A percentile compares a stretch with the other conserved stretches of the same genome.
Evolutionary conservation across 2,888 invertebrate species (phyloP).

Genomic region (Erynnis tages): DNA sequence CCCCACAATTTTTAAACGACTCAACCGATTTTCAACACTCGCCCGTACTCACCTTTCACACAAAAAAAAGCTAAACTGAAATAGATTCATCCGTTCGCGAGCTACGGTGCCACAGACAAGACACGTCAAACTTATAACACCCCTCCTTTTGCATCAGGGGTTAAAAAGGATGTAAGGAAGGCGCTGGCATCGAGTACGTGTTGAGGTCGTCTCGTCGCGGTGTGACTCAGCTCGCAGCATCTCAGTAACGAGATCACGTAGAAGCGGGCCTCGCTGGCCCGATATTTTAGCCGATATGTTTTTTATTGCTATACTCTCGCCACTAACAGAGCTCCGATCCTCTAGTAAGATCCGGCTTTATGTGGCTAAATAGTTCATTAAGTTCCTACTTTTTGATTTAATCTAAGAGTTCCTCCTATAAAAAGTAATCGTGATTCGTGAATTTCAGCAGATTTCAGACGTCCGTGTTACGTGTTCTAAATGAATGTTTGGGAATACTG

Average conservation of each 20-base stretch:
- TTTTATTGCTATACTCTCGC: constrained; percentile 49
- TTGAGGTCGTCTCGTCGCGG: constrained; percentile 7
- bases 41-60: no score
- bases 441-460: no score
- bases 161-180: no score
- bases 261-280: constrained; percentile 32
- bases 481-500: no score
- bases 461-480: no score
- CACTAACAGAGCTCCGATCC: constrained; percentile 19
- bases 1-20: no score
- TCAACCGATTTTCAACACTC: no score
- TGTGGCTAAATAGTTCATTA: constrained; percentile 4
- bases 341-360: not conserved
- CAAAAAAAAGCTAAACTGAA: no score
- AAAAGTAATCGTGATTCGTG: not conserved
- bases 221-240: constrained; percentile 6
- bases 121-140: no score
- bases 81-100: no score
- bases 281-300: constrained; percentile 36
- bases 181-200: constrained; percentile 1
- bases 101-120: no score
- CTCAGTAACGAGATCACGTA: constrained; percentile 55
- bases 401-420: constrained; percentile 8
- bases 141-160: no score
- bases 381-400: constrained; percentile 7